A percentile compares a stretch with the other conserved stretches of the same genome.
Evolutionary conservation across 2,113 vertebrate species (phyloP).

Genomic region (zebrafish (Danio rerio)): GRCz12tu NC_133178.1:48747001-48747500

Average conservation of each 20-base stretch:
- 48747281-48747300: background rate
- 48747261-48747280: conserved; percentile 18
- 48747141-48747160: conserved; percentile 13
- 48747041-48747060: conserved; percentile 29
- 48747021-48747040: conserved; percentile 39
- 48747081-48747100: conserved; percentile 10
- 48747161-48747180: conserved; percentile 11
- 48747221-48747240: conserved; percentile 50
- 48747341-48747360: background rate
- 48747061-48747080: conserved; percentile 17
- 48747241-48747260: conserved; percentile 29
- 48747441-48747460: no score
- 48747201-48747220: conserved; percentile 47
- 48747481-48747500: no score
- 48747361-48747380: no score
- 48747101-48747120: conserved; percentile 26
- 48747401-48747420: no score
- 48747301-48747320: background rate
- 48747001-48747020: conserved; percentile 52
- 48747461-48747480: no score
- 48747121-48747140: conserved; percentile 32
- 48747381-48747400: no score
- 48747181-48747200: conserved; percentile 29
- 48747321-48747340: background rate
- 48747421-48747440: no score